Evolutionary conservation across 2,888 invertebrate species (phyloP).

Genomic region (Cantharis nigra): DNA sequence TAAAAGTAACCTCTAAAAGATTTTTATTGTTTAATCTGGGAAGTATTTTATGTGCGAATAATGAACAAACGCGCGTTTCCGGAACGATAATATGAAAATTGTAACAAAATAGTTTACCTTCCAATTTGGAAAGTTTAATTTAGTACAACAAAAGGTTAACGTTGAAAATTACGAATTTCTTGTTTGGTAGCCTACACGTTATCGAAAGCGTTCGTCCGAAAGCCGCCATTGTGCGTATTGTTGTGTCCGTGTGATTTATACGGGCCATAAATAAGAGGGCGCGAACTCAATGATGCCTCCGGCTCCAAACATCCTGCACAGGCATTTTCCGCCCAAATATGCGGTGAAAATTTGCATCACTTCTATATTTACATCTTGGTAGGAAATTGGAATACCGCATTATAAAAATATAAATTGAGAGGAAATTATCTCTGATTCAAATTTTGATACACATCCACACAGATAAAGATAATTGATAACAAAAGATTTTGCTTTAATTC

Average conservation of each 20-base stretch:
- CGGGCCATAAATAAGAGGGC: constrained; percentile 45
- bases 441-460: not conserved
- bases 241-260: constrained; percentile 46
- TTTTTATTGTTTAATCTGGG: not conserved
- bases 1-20: not conserved
- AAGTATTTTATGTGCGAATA: not conserved
- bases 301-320: constrained; percentile 33
- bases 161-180: constrained; percentile 16
- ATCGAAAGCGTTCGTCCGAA: constrained; percentile 43
- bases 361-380: not conserved
- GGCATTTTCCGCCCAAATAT: constrained; percentile 21
- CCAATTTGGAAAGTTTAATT: constrained; percentile 39
- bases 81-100: not conserved
- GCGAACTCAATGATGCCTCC: constrained; percentile 45
- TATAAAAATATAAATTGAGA: not conserved
- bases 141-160: constrained; percentile 31
- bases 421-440: not conserved
- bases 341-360: constrained; percentile 4
- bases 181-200: constrained; percentile 33
- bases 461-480: not conserved
- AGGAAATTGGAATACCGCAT: not conserved
- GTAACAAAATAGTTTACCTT: not conserved
- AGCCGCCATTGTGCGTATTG: constrained; percentile 47
- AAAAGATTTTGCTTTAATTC: not conserved
- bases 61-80: not conserved